Evolutionary conservation across 2,888 invertebrate species (phyloP).

Genomic region (Sinelater perroti): DNA sequence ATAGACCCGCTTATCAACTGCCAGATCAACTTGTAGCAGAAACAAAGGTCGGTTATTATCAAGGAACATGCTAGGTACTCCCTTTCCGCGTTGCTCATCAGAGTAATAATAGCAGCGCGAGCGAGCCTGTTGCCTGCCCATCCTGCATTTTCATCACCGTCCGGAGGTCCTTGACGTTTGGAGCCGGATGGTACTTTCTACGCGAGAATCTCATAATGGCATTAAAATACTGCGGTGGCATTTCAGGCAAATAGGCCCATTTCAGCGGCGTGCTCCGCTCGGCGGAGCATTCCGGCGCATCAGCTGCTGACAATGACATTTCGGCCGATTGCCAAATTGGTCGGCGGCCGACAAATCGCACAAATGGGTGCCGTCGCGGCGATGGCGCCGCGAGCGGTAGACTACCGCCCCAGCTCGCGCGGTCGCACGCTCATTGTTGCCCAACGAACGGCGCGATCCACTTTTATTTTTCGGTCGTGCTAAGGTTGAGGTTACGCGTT

Average conservation of each 20-base stretch:
- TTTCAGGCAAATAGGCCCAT: constrained; percentile 8
- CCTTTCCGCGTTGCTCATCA: too few relatives aligned
- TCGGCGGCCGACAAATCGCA: background rate
- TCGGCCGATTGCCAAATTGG: background rate
- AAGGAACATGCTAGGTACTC: too few relatives aligned
- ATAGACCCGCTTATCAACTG: too few relatives aligned
- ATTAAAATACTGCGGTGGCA: constrained; percentile 8
- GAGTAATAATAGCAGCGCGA: too few relatives aligned
- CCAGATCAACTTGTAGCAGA: too few relatives aligned
- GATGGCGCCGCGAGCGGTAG: background rate
- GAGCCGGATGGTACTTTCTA: constrained; percentile 17
- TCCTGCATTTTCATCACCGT: too few relatives aligned
- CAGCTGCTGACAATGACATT: background rate
- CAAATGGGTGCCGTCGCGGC: background rate
- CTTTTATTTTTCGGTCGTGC: constrained; percentile 35
- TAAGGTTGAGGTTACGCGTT: constrained; percentile 38
- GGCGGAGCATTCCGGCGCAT: too few relatives aligned
- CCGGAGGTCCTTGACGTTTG: constrained; percentile 12
- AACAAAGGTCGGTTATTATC: too few relatives aligned
- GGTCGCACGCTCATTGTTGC: constrained; percentile 16
- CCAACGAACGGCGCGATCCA: constrained; percentile 18
- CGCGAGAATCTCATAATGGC: constrained; percentile 6
- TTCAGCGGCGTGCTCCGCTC: background rate
- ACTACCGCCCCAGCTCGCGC: background rate
- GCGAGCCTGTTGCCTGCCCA: too few relatives aligned